These are phyloP conservation scores for Dermochelys coriacea DNA, from an alignment of 2,797 vertebrate genomes.

Conservation along the genomic window DNA sequence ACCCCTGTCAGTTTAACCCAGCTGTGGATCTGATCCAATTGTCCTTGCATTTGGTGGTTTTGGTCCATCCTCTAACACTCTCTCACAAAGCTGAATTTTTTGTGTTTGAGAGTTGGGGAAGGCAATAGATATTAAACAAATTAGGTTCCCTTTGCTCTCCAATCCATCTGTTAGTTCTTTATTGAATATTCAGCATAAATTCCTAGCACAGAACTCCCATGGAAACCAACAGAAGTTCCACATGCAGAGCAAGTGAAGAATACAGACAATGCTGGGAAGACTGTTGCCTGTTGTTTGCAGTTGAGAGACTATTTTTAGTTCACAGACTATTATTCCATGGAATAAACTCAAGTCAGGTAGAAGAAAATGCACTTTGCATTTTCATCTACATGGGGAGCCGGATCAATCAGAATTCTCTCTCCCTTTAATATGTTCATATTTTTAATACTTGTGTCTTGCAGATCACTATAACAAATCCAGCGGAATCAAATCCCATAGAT, in stretches of 20 bases:
- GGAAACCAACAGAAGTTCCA: constrained; percentile 1
- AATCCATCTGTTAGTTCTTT: constrained; percentile 14
- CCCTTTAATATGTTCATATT: constrained; percentile 8
- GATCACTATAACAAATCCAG: constrained; percentile 1
- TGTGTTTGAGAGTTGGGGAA: constrained; percentile 21
- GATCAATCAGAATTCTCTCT: constrained; percentile 28
- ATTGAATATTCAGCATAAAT: constrained; percentile 1
- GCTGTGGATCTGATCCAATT: neutral
- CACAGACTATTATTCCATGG: constrained; percentile 53
- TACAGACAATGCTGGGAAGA: neutral
- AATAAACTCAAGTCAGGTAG: constrained; percentile 59
- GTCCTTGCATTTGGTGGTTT: neutral
- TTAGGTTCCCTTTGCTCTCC: neutral
- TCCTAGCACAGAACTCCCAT: neutral
- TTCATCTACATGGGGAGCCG: constrained; percentile 20
- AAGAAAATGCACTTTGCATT: constrained; percentile 53
- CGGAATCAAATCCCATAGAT: neutral
- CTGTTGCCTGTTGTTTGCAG: constrained; percentile 30
- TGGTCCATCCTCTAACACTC: neutral
- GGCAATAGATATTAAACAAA: neutral
- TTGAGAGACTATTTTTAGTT: constrained; percentile 62
- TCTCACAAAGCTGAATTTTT: neutral
- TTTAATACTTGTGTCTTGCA: constrained; percentile 25
- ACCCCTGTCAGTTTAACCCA: neutral
- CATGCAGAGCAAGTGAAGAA: neutral